Percentiles rank a stretch among this genome's conserved stretches.
Conservation (phyloP, 2,113 vertebrate species). For the Ovibos moschatus region DNA sequence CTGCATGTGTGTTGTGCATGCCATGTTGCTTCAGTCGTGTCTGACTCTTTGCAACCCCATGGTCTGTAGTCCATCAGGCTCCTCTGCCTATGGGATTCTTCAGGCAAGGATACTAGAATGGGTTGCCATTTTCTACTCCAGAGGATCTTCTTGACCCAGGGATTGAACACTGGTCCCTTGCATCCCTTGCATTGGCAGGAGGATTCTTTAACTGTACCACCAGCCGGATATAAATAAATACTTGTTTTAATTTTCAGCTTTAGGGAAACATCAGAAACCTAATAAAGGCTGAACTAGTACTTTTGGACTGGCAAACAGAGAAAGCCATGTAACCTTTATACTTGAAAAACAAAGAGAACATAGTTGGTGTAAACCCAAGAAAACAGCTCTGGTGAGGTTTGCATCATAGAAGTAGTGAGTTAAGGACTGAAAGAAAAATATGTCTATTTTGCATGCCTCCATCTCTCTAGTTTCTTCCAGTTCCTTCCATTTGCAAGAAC, state of each 20-base stretch:
- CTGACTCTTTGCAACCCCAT: not conserved
- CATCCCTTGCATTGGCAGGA: not conserved
- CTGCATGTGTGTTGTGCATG: not conserved
- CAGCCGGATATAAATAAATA: not conserved
- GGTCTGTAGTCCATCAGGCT: not conserved
- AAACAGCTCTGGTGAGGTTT: not conserved
- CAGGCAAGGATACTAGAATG: not conserved
- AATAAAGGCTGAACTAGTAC: not conserved
- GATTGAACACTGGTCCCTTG: not conserved
- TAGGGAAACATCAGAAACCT: not conserved
- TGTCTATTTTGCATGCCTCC: not conserved
- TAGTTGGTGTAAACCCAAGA: not conserved
- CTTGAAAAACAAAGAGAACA: not conserved
- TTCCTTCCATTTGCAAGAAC: not conserved
- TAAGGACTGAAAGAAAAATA: not conserved
- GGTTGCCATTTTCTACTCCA: not conserved
- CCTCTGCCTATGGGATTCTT: not conserved
- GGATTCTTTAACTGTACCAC: not conserved
- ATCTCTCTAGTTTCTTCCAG: not conserved
- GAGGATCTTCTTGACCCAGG: not conserved
- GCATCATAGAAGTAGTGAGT: not conserved
- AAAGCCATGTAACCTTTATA: not conserved
- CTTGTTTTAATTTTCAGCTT: not conserved
- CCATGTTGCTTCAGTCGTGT: not conserved
- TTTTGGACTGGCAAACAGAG: not conserved